phyloP scores from a whole-genome alignment of 2,888 invertebrate species.

The Eledona agricola region DNA sequence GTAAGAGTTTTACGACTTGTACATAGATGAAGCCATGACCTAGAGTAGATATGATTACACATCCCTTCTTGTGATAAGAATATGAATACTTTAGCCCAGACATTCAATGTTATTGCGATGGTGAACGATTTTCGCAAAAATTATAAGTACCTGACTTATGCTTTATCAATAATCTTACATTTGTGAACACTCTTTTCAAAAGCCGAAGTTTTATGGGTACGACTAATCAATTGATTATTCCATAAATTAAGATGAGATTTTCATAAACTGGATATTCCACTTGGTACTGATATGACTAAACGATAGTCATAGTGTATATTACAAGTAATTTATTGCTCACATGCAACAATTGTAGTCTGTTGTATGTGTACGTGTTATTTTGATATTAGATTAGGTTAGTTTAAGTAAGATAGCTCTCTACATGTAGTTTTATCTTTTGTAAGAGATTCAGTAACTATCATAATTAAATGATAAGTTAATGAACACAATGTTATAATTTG shows the following conservation, averaged over 20 bases:
- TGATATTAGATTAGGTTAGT: conserved; percentile 54
- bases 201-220: conserved; percentile 36
- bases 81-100: conserved; percentile 49
- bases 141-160: conserved; percentile 62
- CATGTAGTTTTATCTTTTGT: conserved; percentile 52
- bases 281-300: conserved; percentile 54
- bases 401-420: conserved; percentile 61
- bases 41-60: conserved; percentile 50
- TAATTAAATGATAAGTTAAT: conserved; percentile 46
- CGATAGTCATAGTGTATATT: conserved; percentile 44
- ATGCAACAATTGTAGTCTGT: conserved; percentile 48
- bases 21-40: conserved; percentile 58
- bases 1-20: conserved; percentile 52
- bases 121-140: conserved; percentile 43
- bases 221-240: conserved; percentile 22
- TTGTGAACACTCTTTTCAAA: conserved; percentile 44
- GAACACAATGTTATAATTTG: conserved; percentile 49
- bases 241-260: conserved; percentile 40
- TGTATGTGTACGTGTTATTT: conserved; percentile 50
- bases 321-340: conserved; percentile 47
- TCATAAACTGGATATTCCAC: conserved; percentile 46
- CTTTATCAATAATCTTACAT: conserved; percentile 55
- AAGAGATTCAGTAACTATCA: conserved; percentile 50
- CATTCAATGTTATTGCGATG: conserved; percentile 30
- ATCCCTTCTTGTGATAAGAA: conserved; percentile 53